Evolutionary conservation across 2,113 vertebrate species (phyloP).

Genomic region (Corythornis vintsioides): DNA sequence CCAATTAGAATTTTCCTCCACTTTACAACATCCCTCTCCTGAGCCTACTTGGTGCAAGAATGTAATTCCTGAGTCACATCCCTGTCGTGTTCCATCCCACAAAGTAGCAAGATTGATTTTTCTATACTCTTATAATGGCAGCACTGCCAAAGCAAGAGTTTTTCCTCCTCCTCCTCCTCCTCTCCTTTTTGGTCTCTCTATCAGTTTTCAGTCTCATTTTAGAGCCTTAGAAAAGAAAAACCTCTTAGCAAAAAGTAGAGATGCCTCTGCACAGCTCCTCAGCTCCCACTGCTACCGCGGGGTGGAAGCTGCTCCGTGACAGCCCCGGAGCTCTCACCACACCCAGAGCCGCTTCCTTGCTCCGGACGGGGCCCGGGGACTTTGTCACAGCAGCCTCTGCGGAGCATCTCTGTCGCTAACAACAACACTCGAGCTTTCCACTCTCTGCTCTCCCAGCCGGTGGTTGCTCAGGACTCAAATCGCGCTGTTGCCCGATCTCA

Average conservation of each 20-base stretch:
- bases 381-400: background rate
- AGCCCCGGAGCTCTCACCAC: fast-evolving
- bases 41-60: background rate
- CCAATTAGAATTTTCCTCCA: background rate
- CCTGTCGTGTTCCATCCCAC: background rate
- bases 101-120: background rate
- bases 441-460: background rate
- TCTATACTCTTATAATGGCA: background rate
- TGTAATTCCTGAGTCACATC: background rate
- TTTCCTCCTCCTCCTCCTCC: background rate
- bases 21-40: background rate
- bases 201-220: constrained; percentile 10
- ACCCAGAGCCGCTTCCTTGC: fast-evolving
- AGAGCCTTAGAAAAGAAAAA: background rate
- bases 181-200: background rate
- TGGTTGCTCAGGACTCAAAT: background rate
- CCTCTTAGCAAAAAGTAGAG: background rate
- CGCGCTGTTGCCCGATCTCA: fast-evolving
- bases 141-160: background rate
- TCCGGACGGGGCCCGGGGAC: fast-evolving
- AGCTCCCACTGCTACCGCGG: background rate
- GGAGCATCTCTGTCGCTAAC: background rate
- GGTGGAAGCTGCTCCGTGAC: fast-evolving
- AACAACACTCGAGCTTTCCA: fast-evolving
- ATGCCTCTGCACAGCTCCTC: fast-evolving